Conservation (phyloP, 2,797 vertebrate species). For the Triplophysa bombifrons region DNA sequence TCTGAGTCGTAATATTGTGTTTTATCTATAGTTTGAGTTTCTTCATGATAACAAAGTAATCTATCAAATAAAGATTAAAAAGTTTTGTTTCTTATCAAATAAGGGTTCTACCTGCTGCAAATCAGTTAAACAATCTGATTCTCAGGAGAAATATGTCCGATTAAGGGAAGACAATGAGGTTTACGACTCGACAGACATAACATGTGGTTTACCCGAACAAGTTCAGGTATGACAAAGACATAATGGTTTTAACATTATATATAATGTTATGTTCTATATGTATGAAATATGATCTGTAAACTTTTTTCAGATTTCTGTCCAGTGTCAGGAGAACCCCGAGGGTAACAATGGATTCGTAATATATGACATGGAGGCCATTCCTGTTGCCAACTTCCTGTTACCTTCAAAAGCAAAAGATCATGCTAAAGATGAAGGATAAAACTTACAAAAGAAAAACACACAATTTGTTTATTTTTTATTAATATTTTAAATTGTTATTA, state of each 20-base stretch:
- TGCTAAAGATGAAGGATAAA: neutral
- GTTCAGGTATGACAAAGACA: neutral
- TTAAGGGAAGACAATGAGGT: neutral
- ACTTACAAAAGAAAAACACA: too few relatives aligned
- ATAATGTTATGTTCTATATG: neutral
- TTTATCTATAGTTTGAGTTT: neutral
- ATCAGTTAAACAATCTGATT: neutral
- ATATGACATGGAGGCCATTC: neutral
- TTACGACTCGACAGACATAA: neutral
- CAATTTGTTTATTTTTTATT: too few relatives aligned
- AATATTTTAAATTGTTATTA: too few relatives aligned
- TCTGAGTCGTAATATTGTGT: neutral
- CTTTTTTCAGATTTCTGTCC: conserved; percentile 23
- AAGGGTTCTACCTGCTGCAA: neutral
- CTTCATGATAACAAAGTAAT: neutral
- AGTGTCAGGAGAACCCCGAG: conserved; percentile 6
- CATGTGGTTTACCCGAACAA: neutral
- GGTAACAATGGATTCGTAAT: neutral
- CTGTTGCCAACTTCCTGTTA: neutral
- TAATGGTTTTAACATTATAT: neutral
- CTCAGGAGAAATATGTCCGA: neutral
- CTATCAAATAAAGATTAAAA: neutral
- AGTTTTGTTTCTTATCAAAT: conserved; percentile 7
- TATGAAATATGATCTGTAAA: neutral
- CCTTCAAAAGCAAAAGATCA: neutral